Base-by-base conservation (phyloP, 2,888 invertebrate species). In the Nasonovia ribisnigri region DNA sequence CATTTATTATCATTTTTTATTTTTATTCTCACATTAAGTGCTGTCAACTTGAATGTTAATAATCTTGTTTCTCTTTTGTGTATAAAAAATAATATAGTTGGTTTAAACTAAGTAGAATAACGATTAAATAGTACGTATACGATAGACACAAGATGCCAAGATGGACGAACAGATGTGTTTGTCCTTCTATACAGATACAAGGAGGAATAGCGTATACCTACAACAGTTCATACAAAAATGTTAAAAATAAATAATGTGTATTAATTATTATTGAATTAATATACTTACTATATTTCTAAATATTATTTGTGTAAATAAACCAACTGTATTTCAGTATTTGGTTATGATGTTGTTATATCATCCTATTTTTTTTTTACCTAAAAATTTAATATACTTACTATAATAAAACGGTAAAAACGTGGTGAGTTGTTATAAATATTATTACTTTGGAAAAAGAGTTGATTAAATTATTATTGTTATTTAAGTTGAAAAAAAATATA, bases 391-490 rank as follows among this genome's bases (percentile, higher is more conserved):
- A 88, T 54, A 67, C 46, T 42, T 43, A 48, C 46, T 48, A 46
- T 46, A 46, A 46, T 46, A 20, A 67, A 88, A 88, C 77, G 77
- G 46, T 77, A 88, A 92, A 46, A 87, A 60, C 54, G 29, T 84
- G 46, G 77, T 29, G 77, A 54, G n/a, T 92, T 67, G 92, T 92
- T 92, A 48, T 92, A 87, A 92, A 60, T 89, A n/a, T 48, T 67
- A 88, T 42, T 46, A 26, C 67, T 67, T 92, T 87, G 87, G 29
- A 60, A 92, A 92, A 88, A 92, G 36, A 36, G 60, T 87, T 60
- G 26, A 92, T 67, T 88, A 36, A 87, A 92, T 36, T 86, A 60
- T 57, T 86, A 92, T 60, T 92, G 92, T 92, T 87, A 36, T 92
- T 87, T 60, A 29, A 87, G 42, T 92, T 67, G 42, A 86, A 57